Evolutionary conservation across 2,797 vertebrate species (phyloP).

Genomic region (Pangasius sanitwongsei): DNA sequence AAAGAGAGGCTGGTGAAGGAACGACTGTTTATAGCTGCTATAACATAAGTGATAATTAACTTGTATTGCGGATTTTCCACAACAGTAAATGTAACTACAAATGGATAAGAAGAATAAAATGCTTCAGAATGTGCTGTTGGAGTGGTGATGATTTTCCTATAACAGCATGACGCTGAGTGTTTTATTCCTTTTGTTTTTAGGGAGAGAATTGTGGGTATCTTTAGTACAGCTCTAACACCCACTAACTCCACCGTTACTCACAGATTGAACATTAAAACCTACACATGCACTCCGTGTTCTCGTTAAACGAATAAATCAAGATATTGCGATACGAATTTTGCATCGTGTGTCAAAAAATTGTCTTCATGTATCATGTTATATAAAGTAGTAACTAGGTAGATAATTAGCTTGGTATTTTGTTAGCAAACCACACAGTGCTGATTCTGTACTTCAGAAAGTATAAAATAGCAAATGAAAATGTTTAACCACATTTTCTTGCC

Average conservation of each 20-base stretch:
- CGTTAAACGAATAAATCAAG: background rate
- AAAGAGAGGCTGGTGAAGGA: no score
- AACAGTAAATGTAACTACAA: background rate
- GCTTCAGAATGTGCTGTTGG: background rate
- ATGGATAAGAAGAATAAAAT: background rate
- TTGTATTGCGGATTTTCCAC: background rate
- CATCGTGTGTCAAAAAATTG: background rate
- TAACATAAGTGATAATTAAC: no score
- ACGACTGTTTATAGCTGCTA: no score
- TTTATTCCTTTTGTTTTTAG: background rate
- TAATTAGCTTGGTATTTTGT: background rate
- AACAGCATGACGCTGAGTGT: background rate
- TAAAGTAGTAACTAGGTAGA: background rate
- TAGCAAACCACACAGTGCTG: background rate
- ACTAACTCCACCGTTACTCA: background rate
- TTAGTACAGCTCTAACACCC: background rate
- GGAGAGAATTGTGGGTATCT: background rate
- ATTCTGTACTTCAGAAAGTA: background rate
- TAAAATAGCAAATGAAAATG: background rate
- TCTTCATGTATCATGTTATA: background rate
- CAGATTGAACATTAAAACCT: background rate
- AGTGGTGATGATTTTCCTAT: background rate
- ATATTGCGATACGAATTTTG: background rate
- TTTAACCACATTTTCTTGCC: background rate
- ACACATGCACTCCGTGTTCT: background rate